Percentiles rank a stretch among this genome's conserved stretches.
These are phyloP conservation scores for Actinia equina DNA, from an alignment of 64 coral and sea anemone species.

Conservation along the genomic window DNA sequence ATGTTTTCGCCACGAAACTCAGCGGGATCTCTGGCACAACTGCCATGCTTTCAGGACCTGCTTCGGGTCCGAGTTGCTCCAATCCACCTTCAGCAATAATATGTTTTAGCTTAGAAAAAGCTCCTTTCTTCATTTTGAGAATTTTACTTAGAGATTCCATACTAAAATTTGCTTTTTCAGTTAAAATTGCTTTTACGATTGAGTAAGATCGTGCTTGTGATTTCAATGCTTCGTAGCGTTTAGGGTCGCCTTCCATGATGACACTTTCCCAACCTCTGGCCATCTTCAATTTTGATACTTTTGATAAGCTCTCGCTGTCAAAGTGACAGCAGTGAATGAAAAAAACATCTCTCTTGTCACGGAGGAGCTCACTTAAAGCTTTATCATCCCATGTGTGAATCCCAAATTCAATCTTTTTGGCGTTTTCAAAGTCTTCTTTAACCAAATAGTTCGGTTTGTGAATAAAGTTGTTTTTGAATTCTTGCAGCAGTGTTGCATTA, in stretches of 20 bases:
- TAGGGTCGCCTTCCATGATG: not conserved
- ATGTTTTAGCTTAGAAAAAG: not conserved
- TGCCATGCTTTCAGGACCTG: not conserved
- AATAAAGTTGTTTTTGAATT: not conserved
- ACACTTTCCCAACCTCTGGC: not conserved
- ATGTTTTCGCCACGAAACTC: not conserved
- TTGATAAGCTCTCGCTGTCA: not conserved
- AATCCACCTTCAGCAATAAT: not conserved
- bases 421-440: not conserved
- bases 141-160: not conserved
- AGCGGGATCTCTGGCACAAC: not conserved
- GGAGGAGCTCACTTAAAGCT: not conserved
- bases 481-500: not conserved
- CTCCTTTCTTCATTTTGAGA: not conserved
- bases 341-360: slow-evolving; percentile 4
- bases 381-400: not conserved
- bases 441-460: not conserved
- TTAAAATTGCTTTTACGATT: not conserved
- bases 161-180: not conserved
- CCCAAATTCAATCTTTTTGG: not conserved
- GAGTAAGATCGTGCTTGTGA: not conserved
- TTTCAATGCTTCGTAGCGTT: not conserved
- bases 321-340: slow-evolving; percentile 10
- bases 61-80: not conserved
- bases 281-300: not conserved